A percentile compares a stretch with the other conserved stretches of the same genome.
Evolutionary conservation across 1,140 invertebrate species (phyloP).

Genomic region (Meloidogyne hapla): DNA sequence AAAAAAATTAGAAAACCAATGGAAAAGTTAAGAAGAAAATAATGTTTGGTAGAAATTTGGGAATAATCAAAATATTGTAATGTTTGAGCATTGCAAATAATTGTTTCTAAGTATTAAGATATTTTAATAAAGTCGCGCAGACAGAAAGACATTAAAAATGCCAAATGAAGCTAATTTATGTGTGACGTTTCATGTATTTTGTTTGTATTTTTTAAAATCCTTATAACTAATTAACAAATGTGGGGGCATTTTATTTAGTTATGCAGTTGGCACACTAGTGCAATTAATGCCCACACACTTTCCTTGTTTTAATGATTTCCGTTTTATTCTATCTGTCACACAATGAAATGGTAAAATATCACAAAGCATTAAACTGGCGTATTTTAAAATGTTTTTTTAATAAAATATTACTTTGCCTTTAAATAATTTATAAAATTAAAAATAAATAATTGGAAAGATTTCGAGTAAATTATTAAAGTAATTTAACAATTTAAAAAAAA

Average conservation of each 20-base stretch:
- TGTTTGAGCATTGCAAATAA: neutral
- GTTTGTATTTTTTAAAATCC: neutral
- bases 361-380: too few species aligned
- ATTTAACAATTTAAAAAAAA: too few species aligned
- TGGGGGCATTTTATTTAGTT: neutral
- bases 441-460: too few species aligned
- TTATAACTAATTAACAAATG: neutral
- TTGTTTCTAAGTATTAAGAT: neutral
- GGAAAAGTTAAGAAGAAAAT: neutral
- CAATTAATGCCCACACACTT: too few species aligned
- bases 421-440: too few species aligned
- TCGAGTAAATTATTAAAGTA: too few species aligned
- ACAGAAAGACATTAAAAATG: constrained; percentile 2
- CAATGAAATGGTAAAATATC: too few species aligned
- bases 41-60: too few species aligned
- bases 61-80: neutral
- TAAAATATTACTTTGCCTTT: too few species aligned
- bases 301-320: constrained; percentile 5
- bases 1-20: neutral
- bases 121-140: neutral
- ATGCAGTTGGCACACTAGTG: too few species aligned
- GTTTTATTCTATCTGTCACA: neutral
- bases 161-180: constrained; percentile 5
- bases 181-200: neutral
- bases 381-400: too few species aligned